Conservation (phyloP, 2,113 vertebrate species). For the sheep (Ovis aries) region ARS-UI_Ramb_v3.0 NC_056059.1:64374001-64374500, state of each 20-base stretch:
- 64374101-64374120: background rate
- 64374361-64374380: background rate
- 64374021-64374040: background rate
- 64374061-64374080: background rate
- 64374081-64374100: background rate
- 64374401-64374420: background rate
- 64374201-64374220: background rate
- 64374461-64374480: background rate
- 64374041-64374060: background rate
- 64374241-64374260: background rate
- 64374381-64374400: background rate
- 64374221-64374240: background rate
- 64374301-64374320: background rate
- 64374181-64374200: background rate
- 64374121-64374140: background rate
- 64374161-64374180: background rate
- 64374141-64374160: background rate
- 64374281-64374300: background rate
- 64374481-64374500: background rate
- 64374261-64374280: background rate
- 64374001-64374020: background rate
- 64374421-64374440: background rate
- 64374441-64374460: background rate
- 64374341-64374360: background rate
- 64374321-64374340: background rate